These are phyloP conservation scores for Sarotherodon lohbergeri DNA, from an alignment of 2,113 vertebrate species.

Conservation along the genomic window DNA sequence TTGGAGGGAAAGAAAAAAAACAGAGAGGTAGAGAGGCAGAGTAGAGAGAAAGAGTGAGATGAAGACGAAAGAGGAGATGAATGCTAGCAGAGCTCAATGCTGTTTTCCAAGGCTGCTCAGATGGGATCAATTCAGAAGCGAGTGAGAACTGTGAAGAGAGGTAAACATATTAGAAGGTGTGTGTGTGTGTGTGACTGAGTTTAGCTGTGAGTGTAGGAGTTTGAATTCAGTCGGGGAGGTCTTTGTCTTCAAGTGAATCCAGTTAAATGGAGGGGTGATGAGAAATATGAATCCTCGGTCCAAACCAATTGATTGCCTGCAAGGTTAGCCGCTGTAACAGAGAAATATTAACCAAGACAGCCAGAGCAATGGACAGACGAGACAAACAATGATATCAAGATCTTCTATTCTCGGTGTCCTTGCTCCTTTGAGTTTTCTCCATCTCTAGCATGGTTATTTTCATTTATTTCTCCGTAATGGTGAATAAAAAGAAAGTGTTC, in stretches of 20 bases:
- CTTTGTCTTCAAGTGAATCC: slow-evolving; percentile 29
- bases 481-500: neutral
- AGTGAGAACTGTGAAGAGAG: slow-evolving; percentile 19
- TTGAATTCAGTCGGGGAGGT: slow-evolving; percentile 5
- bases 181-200: neutral
- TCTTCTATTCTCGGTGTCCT: neutral
- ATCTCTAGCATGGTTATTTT: neutral
- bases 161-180: slow-evolving; percentile 20
- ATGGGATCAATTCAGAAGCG: slow-evolving; percentile 42
- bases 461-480: neutral
- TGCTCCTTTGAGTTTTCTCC: neutral
- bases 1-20: neutral
- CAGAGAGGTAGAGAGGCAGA: neutral
- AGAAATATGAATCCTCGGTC: neutral
- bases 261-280: slow-evolving; percentile 6
- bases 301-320: neutral
- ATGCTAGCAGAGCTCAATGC: slow-evolving; percentile 32
- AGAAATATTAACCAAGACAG: neutral
- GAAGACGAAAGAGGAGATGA: slow-evolving; percentile 4
- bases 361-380: neutral
- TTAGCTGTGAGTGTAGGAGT: neutral
- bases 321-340: neutral
- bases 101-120: slow-evolving; percentile 56
- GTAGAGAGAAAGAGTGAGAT: neutral
- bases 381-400: neutral